These are phyloP conservation scores for Sylvia atricapilla DNA, from an alignment of 2,113 vertebrate species.

Conservation along the genomic window DNA sequence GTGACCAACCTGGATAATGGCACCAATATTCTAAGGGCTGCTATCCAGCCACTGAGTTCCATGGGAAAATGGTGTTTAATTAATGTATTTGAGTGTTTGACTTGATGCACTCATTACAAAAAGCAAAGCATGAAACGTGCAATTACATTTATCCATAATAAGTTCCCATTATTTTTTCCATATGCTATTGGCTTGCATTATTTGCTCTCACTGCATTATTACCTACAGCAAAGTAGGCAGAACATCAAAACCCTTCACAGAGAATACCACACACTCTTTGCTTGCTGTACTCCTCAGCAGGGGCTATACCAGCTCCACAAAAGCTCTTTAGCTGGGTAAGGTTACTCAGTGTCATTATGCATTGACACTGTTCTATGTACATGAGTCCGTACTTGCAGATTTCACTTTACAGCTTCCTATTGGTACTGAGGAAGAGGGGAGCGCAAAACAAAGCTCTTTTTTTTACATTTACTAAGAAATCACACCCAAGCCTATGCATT, in stretches of 20 bases:
- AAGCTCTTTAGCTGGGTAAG: neutral
- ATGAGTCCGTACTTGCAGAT: neutral
- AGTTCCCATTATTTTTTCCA: neutral
- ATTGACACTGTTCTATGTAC: neutral
- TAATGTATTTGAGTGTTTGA: neutral
- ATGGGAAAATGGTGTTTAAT: neutral
- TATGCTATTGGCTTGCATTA: neutral
- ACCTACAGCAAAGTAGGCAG: neutral
- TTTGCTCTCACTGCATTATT: neutral
- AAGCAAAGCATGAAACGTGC: constrained; percentile 1
- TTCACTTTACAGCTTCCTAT: neutral
- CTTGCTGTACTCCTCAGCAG: neutral
- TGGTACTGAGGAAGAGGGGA: neutral
- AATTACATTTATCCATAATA: neutral
- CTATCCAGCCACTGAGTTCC: neutral
- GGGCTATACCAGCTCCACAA: neutral
- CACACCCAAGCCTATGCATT: neutral
- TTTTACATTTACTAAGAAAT: neutral
- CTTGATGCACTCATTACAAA: neutral
- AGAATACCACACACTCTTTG: neutral
- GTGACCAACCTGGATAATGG: neutral
- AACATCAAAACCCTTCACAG: neutral
- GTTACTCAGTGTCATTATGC: neutral
- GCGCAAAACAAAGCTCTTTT: neutral
- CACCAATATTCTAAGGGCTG: neutral